A percentile compares a stretch with the other conserved stretches of the same genome.
Evolutionary conservation across 2,888 invertebrate genomes (phyloP).

Genomic region (Abrostola triplasia): DNA sequence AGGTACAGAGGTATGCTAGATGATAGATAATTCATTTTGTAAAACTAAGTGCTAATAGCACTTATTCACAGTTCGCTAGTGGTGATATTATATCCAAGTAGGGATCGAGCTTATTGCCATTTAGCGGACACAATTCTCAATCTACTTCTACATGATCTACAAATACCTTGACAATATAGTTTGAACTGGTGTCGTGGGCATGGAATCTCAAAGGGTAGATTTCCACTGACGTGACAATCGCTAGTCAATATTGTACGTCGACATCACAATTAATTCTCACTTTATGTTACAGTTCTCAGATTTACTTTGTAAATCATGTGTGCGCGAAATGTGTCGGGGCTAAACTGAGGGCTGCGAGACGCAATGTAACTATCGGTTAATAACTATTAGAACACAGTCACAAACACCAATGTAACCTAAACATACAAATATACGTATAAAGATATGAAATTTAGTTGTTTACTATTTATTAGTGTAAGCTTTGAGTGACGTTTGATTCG

Average conservation of each 20-base stretch:
- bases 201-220: slow-evolving; percentile 73
- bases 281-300: slow-evolving; percentile 37
- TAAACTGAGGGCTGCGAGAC: slow-evolving; percentile 18
- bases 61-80: not conserved
- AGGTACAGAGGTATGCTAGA: not conserved
- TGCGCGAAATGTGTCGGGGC: slow-evolving; percentile 39
- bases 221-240: slow-evolving; percentile 79
- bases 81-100: slow-evolving; percentile 1
- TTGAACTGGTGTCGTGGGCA: slow-evolving; percentile 63
- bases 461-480: slow-evolving; percentile 37
- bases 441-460: slow-evolving; percentile 30
- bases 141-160: not conserved
- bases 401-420: slow-evolving; percentile 28
- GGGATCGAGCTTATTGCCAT: slow-evolving; percentile 4
- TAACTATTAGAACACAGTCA: slow-evolving; percentile 33
- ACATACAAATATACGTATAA: slow-evolving; percentile 18
- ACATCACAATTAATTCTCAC: slow-evolving; percentile 73
- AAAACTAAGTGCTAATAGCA: not conserved
- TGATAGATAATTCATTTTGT: not conserved
- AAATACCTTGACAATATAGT: slow-evolving; percentile 28
- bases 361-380: slow-evolving; percentile 7
- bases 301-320: slow-evolving; percentile 31
- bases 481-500: slow-evolving; percentile 30
- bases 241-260: slow-evolving; percentile 83
- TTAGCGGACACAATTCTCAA: not conserved